Evolutionary conservation across 2,888 invertebrate species (phyloP).

Genomic region (Sminthurinus aureus): DNA sequence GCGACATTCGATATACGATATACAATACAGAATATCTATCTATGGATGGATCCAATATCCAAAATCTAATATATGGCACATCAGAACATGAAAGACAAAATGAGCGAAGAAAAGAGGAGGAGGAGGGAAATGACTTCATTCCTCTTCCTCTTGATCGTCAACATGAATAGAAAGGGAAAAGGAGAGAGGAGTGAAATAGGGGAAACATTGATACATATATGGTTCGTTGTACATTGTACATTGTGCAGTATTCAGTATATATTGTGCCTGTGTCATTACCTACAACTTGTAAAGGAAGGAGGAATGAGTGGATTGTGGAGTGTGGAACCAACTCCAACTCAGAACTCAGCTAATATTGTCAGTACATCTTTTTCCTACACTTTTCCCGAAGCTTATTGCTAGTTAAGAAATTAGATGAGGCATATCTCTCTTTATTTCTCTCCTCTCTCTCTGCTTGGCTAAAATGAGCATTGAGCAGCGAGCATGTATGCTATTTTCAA

Average conservation of each 20-base stretch:
- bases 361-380: not conserved
- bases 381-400: not conserved
- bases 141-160: no score
- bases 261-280: not conserved
- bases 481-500: slow-evolving; percentile 3
- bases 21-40: not conserved
- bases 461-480: no score
- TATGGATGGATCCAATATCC: not conserved
- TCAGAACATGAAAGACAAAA: no score
- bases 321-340: no score
- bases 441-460: not conserved
- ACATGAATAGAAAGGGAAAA: no score
- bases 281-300: not conserved
- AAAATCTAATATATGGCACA: no score
- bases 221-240: not conserved
- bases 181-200: no score
- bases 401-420: slow-evolving; percentile 28
- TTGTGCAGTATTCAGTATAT: not conserved
- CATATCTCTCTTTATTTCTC: not conserved
- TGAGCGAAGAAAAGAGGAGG: no score
- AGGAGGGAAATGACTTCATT: no score
- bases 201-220: not conserved
- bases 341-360: no score
- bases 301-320: no score
- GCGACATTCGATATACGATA: not conserved